Evolutionary conservation across 2,113 vertebrate species (phyloP), one percentile per base, ranked within the genome.

Genomic region (Hydrolagus affinis): DNA sequence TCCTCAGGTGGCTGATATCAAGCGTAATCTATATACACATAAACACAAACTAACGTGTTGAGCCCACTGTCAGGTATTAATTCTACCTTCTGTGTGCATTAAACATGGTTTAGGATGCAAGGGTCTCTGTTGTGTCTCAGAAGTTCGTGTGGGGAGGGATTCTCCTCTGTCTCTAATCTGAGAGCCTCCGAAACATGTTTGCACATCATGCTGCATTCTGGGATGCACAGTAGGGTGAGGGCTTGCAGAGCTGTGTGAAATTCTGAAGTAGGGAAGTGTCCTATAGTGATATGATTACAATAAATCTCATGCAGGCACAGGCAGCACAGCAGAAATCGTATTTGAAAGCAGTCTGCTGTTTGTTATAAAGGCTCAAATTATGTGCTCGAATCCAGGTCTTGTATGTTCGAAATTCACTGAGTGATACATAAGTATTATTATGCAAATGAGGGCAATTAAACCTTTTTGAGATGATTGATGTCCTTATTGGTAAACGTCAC

Each of bases 361-460:
- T 30, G 66, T 68, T 83, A 21, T 83, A 83, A 83, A 83, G 25
- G 78, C 25, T 32, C 15, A 32, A 62, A 28, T 76, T 68, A 74
- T 64, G 68, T 77, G 30, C 15, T 56, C 44, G 72, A 76, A 66
- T 66, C 60, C 10, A 44, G 57, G 62, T 19, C 9, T 75, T 75
- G 10, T n/a, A 68, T 66, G 64, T 76, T 28, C 32, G 60, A 86
- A 60, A 72, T 83, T 68, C 28, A 85, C 21, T 19, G 80, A 64
- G 74, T 76, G n/a, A 74, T 70, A 62, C 85, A 23, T 78, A 80
- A 21, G 28, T 56, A 56, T 56, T 78, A 64, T 75, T 30, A 85
- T 87, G 83, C 90, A 90, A 92, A 88, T 91, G 90, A 89, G 90
- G 91, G 89, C 90, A 90, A 90, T 91, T 88, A 87, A 89, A 89